A percentile compares a stretch with the other conserved stretches of the same genome.
These are phyloP conservation scores for Drosophila nr. perissopoda DNA, from an alignment of 2,888 invertebrate genomes.

Conservation along the genomic window DNA sequence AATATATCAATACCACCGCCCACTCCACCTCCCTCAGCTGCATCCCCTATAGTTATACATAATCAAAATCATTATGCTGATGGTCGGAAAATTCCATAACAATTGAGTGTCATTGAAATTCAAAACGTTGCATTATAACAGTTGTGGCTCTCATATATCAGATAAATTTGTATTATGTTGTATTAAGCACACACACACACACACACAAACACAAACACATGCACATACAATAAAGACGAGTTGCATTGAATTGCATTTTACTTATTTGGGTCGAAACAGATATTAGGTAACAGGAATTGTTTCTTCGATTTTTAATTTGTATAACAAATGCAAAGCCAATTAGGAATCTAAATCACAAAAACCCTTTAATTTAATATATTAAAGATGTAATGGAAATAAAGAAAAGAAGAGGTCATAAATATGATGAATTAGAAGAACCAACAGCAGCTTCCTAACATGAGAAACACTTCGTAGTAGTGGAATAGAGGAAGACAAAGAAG, in stretches of 20 bases:
- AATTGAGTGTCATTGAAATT: slow-evolving; percentile 15
- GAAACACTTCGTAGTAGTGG: neutral
- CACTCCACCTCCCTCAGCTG: neutral
- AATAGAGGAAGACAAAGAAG: neutral
- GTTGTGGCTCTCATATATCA: slow-evolving; percentile 9
- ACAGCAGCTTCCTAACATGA: neutral
- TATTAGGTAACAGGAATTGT: neutral
- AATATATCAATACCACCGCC: neutral
- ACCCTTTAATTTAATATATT: neutral
- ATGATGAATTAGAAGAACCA: neutral
- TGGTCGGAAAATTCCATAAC: slow-evolving; percentile 25
- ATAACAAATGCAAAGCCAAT: neutral
- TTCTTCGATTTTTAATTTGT: neutral
- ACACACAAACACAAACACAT: neutral
- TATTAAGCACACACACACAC: neutral
- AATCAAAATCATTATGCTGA: slow-evolving; percentile 11
- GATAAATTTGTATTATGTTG: slow-evolving; percentile 4
- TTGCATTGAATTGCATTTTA: neutral
- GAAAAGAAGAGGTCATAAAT: neutral
- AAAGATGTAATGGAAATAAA: neutral
- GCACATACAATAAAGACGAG: neutral
- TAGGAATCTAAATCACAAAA: neutral
- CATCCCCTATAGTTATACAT: neutral
- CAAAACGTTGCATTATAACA: slow-evolving; percentile 20
- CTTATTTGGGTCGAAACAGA: no score